Conservation (phyloP, 2,888 invertebrate species). For the Rhagonycha lutea region DNA sequence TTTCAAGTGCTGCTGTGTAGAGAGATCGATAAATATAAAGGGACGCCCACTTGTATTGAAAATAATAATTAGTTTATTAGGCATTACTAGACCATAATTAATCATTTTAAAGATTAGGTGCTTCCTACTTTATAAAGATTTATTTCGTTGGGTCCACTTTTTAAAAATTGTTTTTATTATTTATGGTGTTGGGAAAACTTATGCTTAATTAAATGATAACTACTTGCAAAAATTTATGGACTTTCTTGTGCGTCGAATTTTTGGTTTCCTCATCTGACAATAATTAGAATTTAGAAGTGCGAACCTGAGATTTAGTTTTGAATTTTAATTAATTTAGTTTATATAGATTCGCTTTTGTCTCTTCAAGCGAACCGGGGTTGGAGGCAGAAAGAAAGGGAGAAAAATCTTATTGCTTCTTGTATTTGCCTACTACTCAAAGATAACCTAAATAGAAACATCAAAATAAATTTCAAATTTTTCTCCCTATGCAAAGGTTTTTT, state of each 20-base stretch:
- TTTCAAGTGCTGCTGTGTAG: background rate
- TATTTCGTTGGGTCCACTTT: background rate
- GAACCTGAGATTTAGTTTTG: too few species aligned
- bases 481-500: too few species aligned
- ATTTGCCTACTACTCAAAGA: too few species aligned
- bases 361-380: too few species aligned
- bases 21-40: background rate
- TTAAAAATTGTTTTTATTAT: background rate
- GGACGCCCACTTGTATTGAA: background rate
- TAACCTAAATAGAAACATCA: too few species aligned
- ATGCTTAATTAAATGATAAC: background rate
- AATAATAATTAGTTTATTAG: background rate
- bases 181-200: background rate
- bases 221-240: background rate
- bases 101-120: background rate
- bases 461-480: too few species aligned
- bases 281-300: too few species aligned
- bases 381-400: too few species aligned
- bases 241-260: background rate
- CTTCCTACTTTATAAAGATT: background rate
- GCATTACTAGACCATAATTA: background rate
- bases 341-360: too few species aligned
- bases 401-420: too few species aligned
- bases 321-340: too few species aligned
- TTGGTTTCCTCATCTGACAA: too few species aligned